Percentiles rank a stretch among this genome's conserved stretches.
Evolutionary conservation across 2,113 vertebrate species (phyloP).

Genomic region (Cochlearius cochlearius): DNA sequence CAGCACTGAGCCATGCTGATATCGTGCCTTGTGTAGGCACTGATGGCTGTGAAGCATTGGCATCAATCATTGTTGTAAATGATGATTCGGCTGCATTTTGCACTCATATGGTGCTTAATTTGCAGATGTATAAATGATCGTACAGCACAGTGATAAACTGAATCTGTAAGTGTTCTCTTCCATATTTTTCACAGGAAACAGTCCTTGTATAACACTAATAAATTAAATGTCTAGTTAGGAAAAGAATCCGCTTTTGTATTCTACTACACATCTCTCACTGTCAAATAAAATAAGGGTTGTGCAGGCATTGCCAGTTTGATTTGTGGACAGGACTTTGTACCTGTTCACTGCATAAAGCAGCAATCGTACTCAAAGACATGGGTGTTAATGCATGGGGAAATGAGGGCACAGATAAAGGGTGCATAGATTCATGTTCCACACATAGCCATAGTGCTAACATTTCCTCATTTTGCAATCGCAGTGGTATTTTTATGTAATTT

Average conservation of each 20-base stretch:
- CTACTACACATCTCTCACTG: background rate
- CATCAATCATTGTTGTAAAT: background rate
- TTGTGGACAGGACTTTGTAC: background rate
- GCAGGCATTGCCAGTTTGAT: background rate
- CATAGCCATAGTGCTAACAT: background rate
- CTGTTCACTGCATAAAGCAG: background rate
- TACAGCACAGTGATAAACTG: background rate
- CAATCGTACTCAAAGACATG: background rate
- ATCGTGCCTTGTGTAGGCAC: background rate
- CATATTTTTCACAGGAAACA: conserved; percentile 5
- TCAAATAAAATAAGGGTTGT: background rate
- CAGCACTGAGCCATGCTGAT: background rate
- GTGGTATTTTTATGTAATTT: background rate
- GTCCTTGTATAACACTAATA: background rate
- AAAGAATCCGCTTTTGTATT: background rate
- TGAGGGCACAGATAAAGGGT: background rate
- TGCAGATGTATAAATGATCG: conserved; percentile 1
- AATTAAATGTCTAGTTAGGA: conserved; percentile 22
- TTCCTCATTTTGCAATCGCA: background rate
- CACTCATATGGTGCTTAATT: background rate
- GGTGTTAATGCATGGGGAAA: background rate
- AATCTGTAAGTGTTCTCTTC: background rate
- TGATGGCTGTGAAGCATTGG: background rate
- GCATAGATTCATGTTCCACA: background rate
- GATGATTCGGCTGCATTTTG: background rate